Base-by-base conservation (phyloP, 2,888 invertebrate genomes). In the Mesochorus sp. region DNA sequence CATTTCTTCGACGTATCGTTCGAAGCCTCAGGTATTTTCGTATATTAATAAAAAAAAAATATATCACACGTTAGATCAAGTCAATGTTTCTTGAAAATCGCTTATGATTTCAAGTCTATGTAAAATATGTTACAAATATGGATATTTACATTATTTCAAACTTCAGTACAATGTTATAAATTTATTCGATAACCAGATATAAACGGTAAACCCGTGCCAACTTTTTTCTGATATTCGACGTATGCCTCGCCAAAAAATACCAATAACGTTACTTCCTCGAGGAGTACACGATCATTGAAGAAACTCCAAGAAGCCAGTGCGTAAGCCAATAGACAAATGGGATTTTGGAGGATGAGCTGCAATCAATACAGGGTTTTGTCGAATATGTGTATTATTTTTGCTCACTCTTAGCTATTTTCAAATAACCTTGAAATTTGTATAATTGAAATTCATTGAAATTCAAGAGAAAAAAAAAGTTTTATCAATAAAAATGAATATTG, bases 171-270 rank as follows among this genome's bases (percentile, higher is more conserved):
- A 53, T 80, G 84, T 84, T 88, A 89, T 82, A 85, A 83, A 85
- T 91, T 91, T 59, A 93, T 85, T 87, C 90, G 91, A 89, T 95
- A 96, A 0, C 98, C 99, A 79, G 92, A 91, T 74, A 99, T 97
- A 87, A 97, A 96, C 0, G 98, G 98, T 81, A 99, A 92, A 0
- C 98, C 98, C 1, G 97, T 96, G 5, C 94, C 93, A 2, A 98
- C 98, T 83, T 91, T 92, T 80, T 94, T 92, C 91, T 98, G 97
- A 91, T 99, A 99, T 76, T 95, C 93, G 44, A 94, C 91, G 90
- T 99, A 99, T 67, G 96, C 94, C 78, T 94, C 94, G 0, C 97
- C 98, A 91, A 99, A 99, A 92, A 99, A 99, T 82, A 95, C 94
- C 4, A 99, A 91, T 68, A 99, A 92, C 2, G 96, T 96, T 66